These are phyloP conservation scores for Anguilla japonica DNA, from an alignment of 2,113 vertebrate genomes.

Conservation along the genomic window DNA sequence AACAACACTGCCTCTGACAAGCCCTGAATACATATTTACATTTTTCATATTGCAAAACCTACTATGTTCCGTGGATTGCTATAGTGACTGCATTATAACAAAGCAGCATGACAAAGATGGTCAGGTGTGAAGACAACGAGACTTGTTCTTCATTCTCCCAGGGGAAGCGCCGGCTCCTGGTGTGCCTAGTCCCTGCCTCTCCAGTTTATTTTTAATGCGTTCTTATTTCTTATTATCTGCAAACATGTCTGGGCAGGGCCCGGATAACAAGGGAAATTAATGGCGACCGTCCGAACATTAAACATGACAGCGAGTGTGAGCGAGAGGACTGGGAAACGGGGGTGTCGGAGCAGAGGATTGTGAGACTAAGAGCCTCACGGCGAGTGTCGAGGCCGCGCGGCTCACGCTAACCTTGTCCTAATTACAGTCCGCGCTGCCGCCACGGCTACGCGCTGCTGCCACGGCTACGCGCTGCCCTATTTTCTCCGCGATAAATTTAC, in stretches of 20 bases:
- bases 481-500: constrained; percentile 28
- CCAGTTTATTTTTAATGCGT: background rate
- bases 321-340: background rate
- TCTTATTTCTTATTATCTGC: background rate
- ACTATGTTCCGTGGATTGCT: too few species aligned
- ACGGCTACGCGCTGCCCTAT: constrained; percentile 20
- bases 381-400: background rate
- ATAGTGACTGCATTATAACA: too few species aligned
- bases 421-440: constrained; percentile 8
- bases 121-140: background rate
- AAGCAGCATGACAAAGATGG: too few species aligned
- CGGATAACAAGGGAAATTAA: background rate
- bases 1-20: too few species aligned
- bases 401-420: constrained; percentile 27
- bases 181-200: background rate
- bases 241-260: background rate
- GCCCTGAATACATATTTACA: too few species aligned
- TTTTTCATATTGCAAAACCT: too few species aligned
- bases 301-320: background rate
- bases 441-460: background rate
- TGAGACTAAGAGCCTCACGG: background rate
- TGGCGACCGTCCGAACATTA: background rate
- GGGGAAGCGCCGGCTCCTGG: background rate
- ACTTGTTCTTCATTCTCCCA: background rate
- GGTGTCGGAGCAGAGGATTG: background rate